Conservation (phyloP, 2,797 vertebrate genomes). For the Hypotaenidia philippensis region DNA sequence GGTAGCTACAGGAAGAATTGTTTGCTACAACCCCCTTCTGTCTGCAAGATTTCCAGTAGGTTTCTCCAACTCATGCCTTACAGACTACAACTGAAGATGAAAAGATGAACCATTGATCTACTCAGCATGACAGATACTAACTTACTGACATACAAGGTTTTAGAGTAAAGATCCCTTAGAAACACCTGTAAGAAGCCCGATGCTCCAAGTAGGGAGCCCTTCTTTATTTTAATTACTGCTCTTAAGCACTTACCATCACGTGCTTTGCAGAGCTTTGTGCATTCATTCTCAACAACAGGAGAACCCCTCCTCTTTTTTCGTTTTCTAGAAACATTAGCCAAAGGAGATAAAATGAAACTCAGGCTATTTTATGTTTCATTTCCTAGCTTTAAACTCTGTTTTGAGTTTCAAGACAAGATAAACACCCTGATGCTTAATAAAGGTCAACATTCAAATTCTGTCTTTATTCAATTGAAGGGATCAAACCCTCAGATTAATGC, state of each 20-base stretch:
- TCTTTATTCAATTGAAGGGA: background rate
- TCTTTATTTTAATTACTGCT: slow-evolving; percentile 21
- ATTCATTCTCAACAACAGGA: background rate
- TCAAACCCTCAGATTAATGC: background rate
- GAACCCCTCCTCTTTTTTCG: background rate
- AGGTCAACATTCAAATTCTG: background rate
- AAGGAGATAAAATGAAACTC: background rate
- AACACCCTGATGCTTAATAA: background rate
- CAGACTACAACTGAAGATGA: background rate
- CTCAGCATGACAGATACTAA: background rate
- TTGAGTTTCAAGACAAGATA: background rate
- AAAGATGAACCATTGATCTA: background rate
- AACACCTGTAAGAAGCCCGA: background rate
- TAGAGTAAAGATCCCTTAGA: background rate
- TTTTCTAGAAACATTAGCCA: background rate
- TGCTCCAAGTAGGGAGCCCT: background rate
- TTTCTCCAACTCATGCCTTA: background rate
- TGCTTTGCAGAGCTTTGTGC: background rate
- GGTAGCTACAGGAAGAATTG: background rate
- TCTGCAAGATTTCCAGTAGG: background rate
- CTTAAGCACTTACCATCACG: background rate
- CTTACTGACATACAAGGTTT: background rate
- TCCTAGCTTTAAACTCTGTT: background rate
- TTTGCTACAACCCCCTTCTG: background rate
- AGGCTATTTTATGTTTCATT: background rate